These are phyloP conservation scores for Crax fasciolata DNA, from an alignment of 2,797 vertebrate species.

Conservation along the genomic window DNA sequence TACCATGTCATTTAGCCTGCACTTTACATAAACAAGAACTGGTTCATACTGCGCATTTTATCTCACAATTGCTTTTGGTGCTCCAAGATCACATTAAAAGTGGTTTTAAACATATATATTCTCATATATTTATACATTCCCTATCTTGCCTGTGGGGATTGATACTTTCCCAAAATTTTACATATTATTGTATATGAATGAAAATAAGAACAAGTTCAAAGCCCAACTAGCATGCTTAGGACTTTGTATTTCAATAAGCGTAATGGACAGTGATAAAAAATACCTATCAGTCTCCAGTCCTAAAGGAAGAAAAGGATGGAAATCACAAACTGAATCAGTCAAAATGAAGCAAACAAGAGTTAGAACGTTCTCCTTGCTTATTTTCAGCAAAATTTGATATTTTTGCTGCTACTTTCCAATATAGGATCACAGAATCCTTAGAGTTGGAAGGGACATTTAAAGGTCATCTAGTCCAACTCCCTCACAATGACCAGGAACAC, in stretches of 20 bases:
- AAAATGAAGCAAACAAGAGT: constrained; percentile 12
- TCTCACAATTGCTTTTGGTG: not conserved
- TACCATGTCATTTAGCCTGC: not conserved
- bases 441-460: too few relatives aligned
- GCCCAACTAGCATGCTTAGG: not conserved
- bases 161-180: constrained; percentile 39
- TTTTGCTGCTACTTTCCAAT: not conserved
- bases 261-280: constrained; percentile 4
- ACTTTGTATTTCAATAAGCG: constrained; percentile 47
- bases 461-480: too few relatives aligned
- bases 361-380: not conserved
- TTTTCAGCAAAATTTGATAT: not conserved
- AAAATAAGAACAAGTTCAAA: constrained; percentile 73
- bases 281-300: not conserved
- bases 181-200: constrained; percentile 47
- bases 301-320: constrained; percentile 12
- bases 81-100: not conserved
- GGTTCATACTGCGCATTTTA: not conserved
- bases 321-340: not conserved
- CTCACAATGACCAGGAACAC: too few relatives aligned
- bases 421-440: not conserved
- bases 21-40: not conserved
- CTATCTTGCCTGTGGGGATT: not conserved
- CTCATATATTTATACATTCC: not conserved
- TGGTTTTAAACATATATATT: not conserved